Conservation (phyloP, 2,113 vertebrate genomes). For the Acrocephalus arundinaceus region DNA sequence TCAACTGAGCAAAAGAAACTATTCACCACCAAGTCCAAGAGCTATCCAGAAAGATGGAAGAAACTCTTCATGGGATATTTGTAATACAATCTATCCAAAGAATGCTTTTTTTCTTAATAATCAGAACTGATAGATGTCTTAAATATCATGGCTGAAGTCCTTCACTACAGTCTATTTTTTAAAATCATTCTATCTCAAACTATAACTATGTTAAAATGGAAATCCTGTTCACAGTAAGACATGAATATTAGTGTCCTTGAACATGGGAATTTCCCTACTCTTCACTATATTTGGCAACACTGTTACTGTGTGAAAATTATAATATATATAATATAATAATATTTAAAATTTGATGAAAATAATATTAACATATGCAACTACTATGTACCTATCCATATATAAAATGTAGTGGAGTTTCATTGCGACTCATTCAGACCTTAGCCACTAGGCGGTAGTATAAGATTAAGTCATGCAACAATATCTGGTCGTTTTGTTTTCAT, state of each 20-base stretch:
- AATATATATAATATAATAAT: too few species aligned
- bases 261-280: neutral
- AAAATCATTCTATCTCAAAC: neutral
- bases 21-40: neutral
- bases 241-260: neutral
- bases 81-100: neutral
- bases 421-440: neutral
- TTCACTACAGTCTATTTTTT: neutral
- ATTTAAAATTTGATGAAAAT: neutral
- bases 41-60: neutral
- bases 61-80: neutral
- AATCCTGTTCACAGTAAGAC: neutral
- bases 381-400: too few species aligned
- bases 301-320: neutral
- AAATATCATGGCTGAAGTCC: neutral
- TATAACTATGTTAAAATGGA: neutral
- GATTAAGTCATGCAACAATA: neutral
- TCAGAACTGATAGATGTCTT: neutral
- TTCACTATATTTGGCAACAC: neutral
- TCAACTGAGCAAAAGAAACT: neutral
- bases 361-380: neutral
- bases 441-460: conserved; percentile 45
- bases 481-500: neutral
- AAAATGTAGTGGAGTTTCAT: neutral
- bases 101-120: neutral